Conservation (phyloP, 2,113 vertebrate species). For the Chamaea fasciata region DNA sequence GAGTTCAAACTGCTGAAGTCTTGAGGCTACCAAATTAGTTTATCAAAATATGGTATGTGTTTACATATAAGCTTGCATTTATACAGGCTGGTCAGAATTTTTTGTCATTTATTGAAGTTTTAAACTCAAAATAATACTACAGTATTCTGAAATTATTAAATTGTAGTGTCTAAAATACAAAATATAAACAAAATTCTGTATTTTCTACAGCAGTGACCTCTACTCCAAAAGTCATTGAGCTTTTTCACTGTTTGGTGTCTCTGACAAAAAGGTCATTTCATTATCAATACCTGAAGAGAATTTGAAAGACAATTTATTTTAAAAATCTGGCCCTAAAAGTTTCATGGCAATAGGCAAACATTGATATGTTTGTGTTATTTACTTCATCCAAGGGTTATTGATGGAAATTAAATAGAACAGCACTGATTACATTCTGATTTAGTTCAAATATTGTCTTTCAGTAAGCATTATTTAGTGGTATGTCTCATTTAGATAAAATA, state of each 20-base stretch:
- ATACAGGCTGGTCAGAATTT: neutral
- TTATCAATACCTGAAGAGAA: neutral
- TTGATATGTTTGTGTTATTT: neutral
- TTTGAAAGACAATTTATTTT: neutral
- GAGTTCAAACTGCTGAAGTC: neutral
- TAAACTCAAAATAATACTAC: neutral
- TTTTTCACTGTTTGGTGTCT: neutral
- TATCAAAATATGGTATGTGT: neutral
- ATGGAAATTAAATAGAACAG: neutral
- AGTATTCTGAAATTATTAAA: neutral
- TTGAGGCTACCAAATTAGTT: neutral
- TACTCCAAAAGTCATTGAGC: neutral
- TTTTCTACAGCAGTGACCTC: neutral
- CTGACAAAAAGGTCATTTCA: neutral
- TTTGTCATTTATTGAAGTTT: neutral
- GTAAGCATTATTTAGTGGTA: neutral
- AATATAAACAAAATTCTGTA: neutral
- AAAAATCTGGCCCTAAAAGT: neutral
- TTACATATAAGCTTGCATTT: neutral
- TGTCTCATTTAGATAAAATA: neutral
- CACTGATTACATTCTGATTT: neutral
- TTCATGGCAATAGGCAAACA: neutral
- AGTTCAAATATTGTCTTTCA: neutral
- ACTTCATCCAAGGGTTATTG: neutral
- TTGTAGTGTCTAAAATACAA: neutral